Conservation (phyloP, 2,888 invertebrate genomes). For the Agonum fuliginosum region DNA sequence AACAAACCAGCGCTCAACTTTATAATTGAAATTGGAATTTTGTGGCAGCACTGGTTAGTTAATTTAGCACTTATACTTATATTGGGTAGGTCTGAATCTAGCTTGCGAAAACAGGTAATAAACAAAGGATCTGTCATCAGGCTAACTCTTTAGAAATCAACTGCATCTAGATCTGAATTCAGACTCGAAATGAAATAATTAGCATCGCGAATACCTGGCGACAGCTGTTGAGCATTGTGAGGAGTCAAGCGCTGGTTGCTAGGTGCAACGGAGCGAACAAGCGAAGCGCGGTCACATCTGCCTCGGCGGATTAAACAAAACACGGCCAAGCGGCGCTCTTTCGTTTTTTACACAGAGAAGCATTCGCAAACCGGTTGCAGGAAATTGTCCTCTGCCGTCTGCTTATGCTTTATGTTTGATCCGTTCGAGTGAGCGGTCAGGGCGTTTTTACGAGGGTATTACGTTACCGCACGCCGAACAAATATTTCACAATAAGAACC, state of each 20-base stretch:
- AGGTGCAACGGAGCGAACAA: not conserved
- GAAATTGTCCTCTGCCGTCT: constrained; percentile 55
- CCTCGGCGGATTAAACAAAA: constrained; percentile 46
- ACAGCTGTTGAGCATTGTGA: constrained; percentile 41
- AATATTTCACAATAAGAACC: constrained; percentile 34
- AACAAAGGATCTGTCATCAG: constrained; percentile 42
- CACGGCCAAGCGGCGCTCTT: constrained; percentile 14
- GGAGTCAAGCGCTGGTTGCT: too few species aligned
- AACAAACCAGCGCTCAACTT: too few species aligned
- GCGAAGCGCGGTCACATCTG: constrained; percentile 37
- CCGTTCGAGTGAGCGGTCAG: constrained; percentile 14
- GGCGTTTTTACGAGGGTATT: constrained; percentile 32
- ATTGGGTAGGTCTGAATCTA: too few species aligned
- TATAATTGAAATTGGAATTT: too few species aligned
- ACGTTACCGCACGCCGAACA: constrained; percentile 29
- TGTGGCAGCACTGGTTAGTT: too few species aligned
- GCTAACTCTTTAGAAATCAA: constrained; percentile 39
- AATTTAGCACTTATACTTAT: too few species aligned
- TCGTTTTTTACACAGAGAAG: constrained; percentile 26
- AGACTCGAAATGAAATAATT: constrained; percentile 50
- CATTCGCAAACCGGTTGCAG: constrained; percentile 54
- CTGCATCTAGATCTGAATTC: constrained; percentile 33
- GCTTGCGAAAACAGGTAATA: constrained; percentile 8
- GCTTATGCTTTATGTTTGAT: constrained; percentile 52
- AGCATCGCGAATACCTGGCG: constrained; percentile 46